A percentile compares a stretch with the other conserved stretches of the same genome.
These are phyloP conservation scores for Arrhopalites spinosus DNA, from an alignment of 2,888 invertebrate species.

Conservation along the genomic window DNA sequence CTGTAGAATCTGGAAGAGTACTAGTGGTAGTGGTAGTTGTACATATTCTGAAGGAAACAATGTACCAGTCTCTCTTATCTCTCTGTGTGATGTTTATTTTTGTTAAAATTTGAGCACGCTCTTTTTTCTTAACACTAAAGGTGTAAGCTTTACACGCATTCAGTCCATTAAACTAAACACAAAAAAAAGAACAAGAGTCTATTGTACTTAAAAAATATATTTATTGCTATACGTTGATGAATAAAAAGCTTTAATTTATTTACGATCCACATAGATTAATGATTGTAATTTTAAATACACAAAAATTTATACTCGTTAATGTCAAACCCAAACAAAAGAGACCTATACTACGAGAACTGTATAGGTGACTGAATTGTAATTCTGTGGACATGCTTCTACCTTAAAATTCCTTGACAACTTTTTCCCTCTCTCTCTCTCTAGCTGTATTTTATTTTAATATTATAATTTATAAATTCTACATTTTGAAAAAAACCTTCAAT, in stretches of 20 bases:
- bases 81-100: not conserved
- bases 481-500: too few species aligned
- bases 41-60: not conserved
- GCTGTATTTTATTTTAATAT: not conserved
- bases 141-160: conserved; percentile 21
- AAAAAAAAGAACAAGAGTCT: conserved; percentile 2
- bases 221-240: conserved; percentile 15
- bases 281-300: not conserved
- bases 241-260: conserved; percentile 7
- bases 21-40: too few species aligned
- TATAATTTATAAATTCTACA: too few species aligned
- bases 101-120: conserved; percentile 6
- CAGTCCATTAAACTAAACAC: conserved; percentile 26
- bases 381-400: too few species aligned
- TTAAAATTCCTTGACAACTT: not conserved
- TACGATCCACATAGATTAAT: not conserved
- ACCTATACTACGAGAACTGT: too few species aligned
- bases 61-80: not conserved
- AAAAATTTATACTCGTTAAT: too few species aligned
- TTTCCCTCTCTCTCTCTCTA: not conserved
- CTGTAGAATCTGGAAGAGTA: too few species aligned
- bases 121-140: not conserved
- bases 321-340: too few species aligned
- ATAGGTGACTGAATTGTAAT: too few species aligned
- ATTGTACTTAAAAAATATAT: conserved; percentile 16